These are phyloP conservation scores for Drosophila neocordata DNA, from an alignment of 1,140 invertebrate genomes.

Conservation along the genomic window DNA sequence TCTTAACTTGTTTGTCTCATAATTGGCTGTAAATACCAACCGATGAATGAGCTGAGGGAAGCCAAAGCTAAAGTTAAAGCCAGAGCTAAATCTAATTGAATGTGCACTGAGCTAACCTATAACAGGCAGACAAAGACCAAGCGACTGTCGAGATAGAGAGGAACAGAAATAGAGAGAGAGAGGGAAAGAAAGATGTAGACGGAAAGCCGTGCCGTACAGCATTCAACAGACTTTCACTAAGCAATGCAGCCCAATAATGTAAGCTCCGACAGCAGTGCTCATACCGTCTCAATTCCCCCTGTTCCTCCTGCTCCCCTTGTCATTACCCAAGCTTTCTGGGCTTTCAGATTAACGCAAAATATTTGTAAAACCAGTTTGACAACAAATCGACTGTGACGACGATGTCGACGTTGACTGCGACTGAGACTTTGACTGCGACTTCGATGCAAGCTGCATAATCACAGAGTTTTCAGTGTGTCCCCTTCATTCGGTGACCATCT, in stretches of 20 bases:
- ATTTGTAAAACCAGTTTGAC: constrained; percentile 81
- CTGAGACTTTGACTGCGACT: constrained; percentile 53
- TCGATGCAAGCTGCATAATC: constrained; percentile 62
- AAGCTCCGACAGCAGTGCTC: constrained; percentile 34
- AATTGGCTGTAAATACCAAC: constrained; percentile 76
- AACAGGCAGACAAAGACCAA: constrained; percentile 5
- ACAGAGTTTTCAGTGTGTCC: constrained; percentile 44
- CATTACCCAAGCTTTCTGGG: constrained; percentile 27
- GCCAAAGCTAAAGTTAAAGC: constrained; percentile 40
- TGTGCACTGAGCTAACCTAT: constrained; percentile 46
- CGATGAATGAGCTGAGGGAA: constrained; percentile 56
- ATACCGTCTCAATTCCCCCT: not conserved
- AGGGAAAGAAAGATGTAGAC: not conserved
- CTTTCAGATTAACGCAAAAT: constrained; percentile 76
- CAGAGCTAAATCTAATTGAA: constrained; percentile 74
- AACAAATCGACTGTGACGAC: constrained; percentile 77
- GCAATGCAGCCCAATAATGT: constrained; percentile 66
- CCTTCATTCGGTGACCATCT: constrained; percentile 53
- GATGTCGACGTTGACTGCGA: constrained; percentile 33
- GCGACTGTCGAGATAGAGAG: not conserved
- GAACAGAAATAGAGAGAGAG: not conserved
- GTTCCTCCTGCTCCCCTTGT: constrained; percentile 24
- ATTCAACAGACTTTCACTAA: constrained; percentile 74
- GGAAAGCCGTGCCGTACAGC: constrained; percentile 35
- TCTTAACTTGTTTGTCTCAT: constrained; percentile 71